Base-by-base conservation (phyloP, 2,888 invertebrate species). In the Exocentrus adspersus region DNA sequence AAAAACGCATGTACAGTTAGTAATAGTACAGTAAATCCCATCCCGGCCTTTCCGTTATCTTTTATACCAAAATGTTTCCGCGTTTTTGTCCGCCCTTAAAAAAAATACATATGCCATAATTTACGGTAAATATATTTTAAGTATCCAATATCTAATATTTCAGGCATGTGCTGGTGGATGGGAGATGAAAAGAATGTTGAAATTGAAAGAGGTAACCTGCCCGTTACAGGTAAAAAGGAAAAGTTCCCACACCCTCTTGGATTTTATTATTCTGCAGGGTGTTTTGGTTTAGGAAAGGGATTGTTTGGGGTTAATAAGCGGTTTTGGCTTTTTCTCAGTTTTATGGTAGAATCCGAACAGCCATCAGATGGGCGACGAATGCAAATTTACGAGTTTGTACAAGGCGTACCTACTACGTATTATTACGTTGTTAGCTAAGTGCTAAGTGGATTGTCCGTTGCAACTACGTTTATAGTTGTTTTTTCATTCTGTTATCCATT, bases 121-220 rank as follows among this genome's bases (percentile, higher is more conserved):
- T 53, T 65, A 68, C 65, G 65, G 61, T 65, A 65, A 56, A 64
- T 56, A 41, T 48, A 57, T 60, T 62, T 56, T 54, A n/a, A n/a
- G n/a, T n/a, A 20, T 32, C 16, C 9, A n/a, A 41, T 56, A 50
- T 58, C 52, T 21, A 58, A 68, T 65, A 60, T 63, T 68, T 65
- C 62, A 60, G 58, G 28, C 41, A 53, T 48, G 24, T 28, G 58
- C 50, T 56, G 30, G 52, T 60, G 9, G 41, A 28, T 12, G 28
- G 14, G 28, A 14, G 21, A 50, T 50, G 48, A 48, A 48, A 46
- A 42, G 46, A 21, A 59, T 48, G 19, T 30, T 50, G 12, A 37
- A 52, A 52, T 30, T 24, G 12, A 52, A 52, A 43, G 45, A 19
- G 30, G 45, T 45, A 24, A 59, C 16, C 19, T 42, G 37, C 59